Base-by-base conservation (phyloP, 2,797 vertebrate genomes). In the Bucorvus abyssinicus region DNA sequence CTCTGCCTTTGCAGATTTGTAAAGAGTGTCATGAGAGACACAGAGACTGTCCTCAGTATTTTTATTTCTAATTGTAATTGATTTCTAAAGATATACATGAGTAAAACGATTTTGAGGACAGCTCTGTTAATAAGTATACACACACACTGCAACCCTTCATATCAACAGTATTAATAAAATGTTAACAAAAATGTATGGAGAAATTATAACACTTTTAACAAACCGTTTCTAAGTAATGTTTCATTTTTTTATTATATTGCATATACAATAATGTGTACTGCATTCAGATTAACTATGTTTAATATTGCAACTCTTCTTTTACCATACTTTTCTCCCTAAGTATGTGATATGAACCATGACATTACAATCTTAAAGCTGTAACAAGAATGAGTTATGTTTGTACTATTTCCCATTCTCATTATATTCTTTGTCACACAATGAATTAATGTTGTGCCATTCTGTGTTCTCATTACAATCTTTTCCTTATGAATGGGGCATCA, bases 351-450 rank as follows among this genome's bases (percentile, higher is more conserved):
- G 98, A 98, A 98, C 98, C 98, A 98, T 98, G 98, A 98, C 98
- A 97, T 98, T 98, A 98, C 97, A 98, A 98, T 98, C 98, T 98
- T 98, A 98, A 98, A 98, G 97, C 98, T 98, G 98, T 98, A 98
- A 96, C 97, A 97, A 96, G 98, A 98, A 98, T 98, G 98, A 98
- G 97, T 98, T 98, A 98, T 98, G 98, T 98, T 98, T 98, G 98
- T 98, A 97, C 98, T 97, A 97, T 98, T 98, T 98, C 98, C 97
- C 97, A 98, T 98, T 98, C 98, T 98, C 98, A 98, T 98, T 98
- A 98, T 98, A 98, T 97, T 98, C 98, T 98, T 98, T 98, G 98
- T 98, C 97, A 98, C 96, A 98, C 96, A 98, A 98, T 98, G 98
- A 98, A 98, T 98, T 98, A 98, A 98, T 98, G 98, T 98, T 98